Evolutionary conservation across 2,888 invertebrate species (phyloP).

Genomic region (Carpatolechia fugitivella): DNA sequence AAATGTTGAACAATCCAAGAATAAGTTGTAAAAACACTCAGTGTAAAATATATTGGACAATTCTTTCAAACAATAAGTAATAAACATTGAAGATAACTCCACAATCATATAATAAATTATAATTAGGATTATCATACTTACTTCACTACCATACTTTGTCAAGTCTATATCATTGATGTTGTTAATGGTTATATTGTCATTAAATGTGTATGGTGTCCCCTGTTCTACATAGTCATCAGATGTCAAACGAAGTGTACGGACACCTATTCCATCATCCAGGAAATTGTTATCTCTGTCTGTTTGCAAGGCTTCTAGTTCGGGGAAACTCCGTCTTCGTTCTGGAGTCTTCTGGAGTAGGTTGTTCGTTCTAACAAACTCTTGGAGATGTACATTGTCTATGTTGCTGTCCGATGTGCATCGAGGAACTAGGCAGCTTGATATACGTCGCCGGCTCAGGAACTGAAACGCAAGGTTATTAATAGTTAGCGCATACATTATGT

Average conservation of each 20-base stretch:
- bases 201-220: constrained; percentile 36
- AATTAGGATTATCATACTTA: constrained; percentile 32
- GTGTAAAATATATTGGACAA: no score
- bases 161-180: constrained; percentile 59
- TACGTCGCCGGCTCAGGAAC: constrained; percentile 60
- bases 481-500: constrained; percentile 9
- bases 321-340: constrained; percentile 14
- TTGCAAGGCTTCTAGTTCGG: constrained; percentile 25
- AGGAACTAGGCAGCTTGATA: constrained; percentile 60
- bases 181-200: constrained; percentile 42
- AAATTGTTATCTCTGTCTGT: constrained; percentile 29
- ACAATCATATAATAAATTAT: neutral
- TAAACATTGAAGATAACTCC: no score
- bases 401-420: constrained; percentile 46
- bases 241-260: constrained; percentile 49
- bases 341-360: constrained; percentile 26
- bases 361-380: constrained; percentile 36
- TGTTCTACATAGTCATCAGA: constrained; percentile 67
- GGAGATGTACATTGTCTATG: constrained; percentile 50
- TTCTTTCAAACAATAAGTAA: no score
- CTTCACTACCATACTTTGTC: constrained; percentile 54
- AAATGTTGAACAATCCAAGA: no score
- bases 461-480: constrained; percentile 33
- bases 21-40: no score
- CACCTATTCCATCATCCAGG: constrained; percentile 39